Evolutionary conservation across 1,140 invertebrate species (phyloP), one percentile per base, ranked within the genome.

Genomic region (Arctopsyche grandis): DNA sequence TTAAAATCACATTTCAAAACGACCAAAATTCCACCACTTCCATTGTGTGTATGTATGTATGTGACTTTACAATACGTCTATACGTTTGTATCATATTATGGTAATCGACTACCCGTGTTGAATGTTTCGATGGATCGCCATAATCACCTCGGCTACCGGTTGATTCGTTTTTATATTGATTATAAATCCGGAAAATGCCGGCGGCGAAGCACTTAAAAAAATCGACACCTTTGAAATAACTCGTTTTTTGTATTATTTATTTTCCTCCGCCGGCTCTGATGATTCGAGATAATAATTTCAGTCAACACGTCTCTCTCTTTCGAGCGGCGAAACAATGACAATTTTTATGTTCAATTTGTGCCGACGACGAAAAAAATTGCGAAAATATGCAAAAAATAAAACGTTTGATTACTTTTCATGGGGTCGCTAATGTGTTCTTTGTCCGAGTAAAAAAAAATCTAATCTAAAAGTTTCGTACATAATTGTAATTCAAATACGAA

Each of bases 131-230:
- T 43, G 63, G 29, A 60, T 66, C 63, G 14, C 9, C 12, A 66
- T 66, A 66, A 74, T 74, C 71, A 74, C 71, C 24, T 70, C 46
- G 19, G 71, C 71, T 74, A 74, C 71, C 44, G 71, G 63, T 74
- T 74, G 63, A 26, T 22, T 21, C 7, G 21, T 66, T 26, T 26
- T 52, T 22, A 26, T 66, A 66, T 66, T 66, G 63, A 66, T 66
- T 66, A 21, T 60, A 60, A 60, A 60, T 60, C 56, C 56, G n/a
- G n/a, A 21, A 69, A 69, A 69, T 26, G 24, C 29, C 66, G 66
- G 9, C 24, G 24, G 12, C 0, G 22, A 26, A 9, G n/a, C 14
- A 21, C 52, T 38, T 38, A 14, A 52, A 14, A 14, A 52, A 52
- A 14, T 5, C 48, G 10, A 52, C 48, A 52, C 48, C 48, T 52